Base-by-base conservation (phyloP, 2,797 vertebrate species). In the Varecia variegata region DNA sequence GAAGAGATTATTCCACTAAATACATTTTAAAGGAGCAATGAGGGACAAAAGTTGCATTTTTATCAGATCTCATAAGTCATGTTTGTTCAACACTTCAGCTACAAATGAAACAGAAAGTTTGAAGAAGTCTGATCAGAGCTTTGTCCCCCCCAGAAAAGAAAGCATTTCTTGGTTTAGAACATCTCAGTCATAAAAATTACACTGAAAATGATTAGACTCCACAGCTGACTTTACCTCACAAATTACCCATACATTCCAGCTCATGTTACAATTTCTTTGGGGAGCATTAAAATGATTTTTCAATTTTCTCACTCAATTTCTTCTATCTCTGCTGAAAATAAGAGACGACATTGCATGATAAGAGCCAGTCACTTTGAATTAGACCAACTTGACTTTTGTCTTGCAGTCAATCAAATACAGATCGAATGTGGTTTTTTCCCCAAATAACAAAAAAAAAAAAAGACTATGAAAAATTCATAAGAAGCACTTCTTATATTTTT, bases 321-420 rank as follows among this genome's bases (percentile, higher is more conserved):
- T 96, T 88, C 73, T 88, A 32, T 88, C 93, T 56, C 85, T 93
- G 86, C 85, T 84, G 97, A 96, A 98, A 98, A 98, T 97, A 71
- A n/a, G 40, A 98, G 93, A 60, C 97, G 98, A 97, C 97, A 97
- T 82, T 0, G 68, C 15, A 88, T 81, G 68, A 97, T 83, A 62
- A 95, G 90, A 97, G 87, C 40, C 97, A 98, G 98, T 97, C 97
- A 93, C 91, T 97, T 92, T 5, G 93, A 35, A 96, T 98, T 97
- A 97, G 23, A 90, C 84, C 70, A 58, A 67, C 88, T 0, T 62
- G 88, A 32, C 93, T 45, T 92, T 32, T 90, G 52, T 92, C 94
- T 96, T 60, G 13, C 50, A 94, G 35, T 68, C 76, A 84, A n/a
- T 93, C 52, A 97, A 90, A 84, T 15, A 77, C 43, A 97, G 90